A percentile compares a stretch with the other conserved stretches of the same genome.
phyloP scores from a whole-genome alignment of 2,888 invertebrate genomes.

The Cerceris rybyensis region DNA sequence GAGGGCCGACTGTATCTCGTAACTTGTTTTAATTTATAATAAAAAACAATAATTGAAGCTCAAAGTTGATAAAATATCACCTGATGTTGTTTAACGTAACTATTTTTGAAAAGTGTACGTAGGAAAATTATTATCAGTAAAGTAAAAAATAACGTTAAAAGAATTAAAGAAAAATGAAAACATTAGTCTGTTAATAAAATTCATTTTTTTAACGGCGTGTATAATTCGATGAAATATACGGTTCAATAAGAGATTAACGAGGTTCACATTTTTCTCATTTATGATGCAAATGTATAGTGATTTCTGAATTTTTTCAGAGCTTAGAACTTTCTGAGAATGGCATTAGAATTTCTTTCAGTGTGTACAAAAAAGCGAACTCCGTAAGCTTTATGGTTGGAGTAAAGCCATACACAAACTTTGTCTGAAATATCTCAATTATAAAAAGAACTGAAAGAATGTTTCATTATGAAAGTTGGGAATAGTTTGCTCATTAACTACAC shows the following conservation, averaged over 20 bases:
- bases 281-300: neutral
- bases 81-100: too few relatives aligned
- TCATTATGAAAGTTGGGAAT: constrained; percentile 24
- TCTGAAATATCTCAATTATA: constrained; percentile 29
- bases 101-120: too few relatives aligned
- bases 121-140: too few relatives aligned
- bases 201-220: neutral
- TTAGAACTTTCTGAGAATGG: constrained; percentile 44
- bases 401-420: constrained; percentile 33
- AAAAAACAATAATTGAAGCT: too few relatives aligned
- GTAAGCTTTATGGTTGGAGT: constrained; percentile 39
- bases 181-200: neutral
- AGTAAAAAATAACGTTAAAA: neutral
- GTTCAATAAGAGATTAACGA: neutral
- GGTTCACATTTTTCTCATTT: neutral
- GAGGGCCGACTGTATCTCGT: too few relatives aligned
- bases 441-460: constrained; percentile 24
- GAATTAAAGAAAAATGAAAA: neutral
- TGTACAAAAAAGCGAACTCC: constrained; percentile 26
- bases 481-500: constrained; percentile 30
- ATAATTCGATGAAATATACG: neutral
- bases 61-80: too few relatives aligned
- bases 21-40: too few relatives aligned
- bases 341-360: constrained; percentile 50
- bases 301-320: neutral